These are phyloP conservation scores for Seira musarum DNA, from an alignment of 2,888 invertebrate genomes.

Conservation along the genomic window DNA sequence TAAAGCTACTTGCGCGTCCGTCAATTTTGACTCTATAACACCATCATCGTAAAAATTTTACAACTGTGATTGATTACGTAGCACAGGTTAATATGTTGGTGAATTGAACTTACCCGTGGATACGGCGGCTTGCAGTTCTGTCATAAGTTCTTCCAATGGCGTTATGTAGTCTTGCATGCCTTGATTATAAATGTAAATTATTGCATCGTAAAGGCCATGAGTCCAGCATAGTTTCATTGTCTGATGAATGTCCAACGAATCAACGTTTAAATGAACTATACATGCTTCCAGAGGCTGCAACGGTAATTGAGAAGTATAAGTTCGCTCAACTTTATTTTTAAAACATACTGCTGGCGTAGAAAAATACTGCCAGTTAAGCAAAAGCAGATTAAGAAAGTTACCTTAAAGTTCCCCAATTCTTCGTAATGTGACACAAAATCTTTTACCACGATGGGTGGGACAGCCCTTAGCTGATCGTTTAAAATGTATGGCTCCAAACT, in stretches of 20 bases:
- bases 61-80: too few species aligned
- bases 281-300: constrained; percentile 79
- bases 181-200: constrained; percentile 84
- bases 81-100: too few species aligned
- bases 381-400: constrained; percentile 22
- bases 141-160: constrained; percentile 81
- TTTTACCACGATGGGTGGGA: constrained; percentile 82
- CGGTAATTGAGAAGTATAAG: too few species aligned
- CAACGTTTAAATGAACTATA: constrained; percentile 82
- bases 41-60: too few species aligned
- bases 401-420: constrained; percentile 76
- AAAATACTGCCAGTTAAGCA: too few species aligned
- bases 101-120: constrained; percentile 71
- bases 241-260: constrained; percentile 85
- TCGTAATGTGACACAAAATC: constrained; percentile 81
- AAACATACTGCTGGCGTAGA: too few species aligned
- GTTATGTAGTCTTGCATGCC: constrained; percentile 83
- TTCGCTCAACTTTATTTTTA: too few species aligned
- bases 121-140: constrained; percentile 74
- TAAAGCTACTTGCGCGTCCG: constrained; percentile 74
- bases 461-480: constrained; percentile 76
- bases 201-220: constrained; percentile 80
- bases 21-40: constrained; percentile 70
- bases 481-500: constrained; percentile 82
- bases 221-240: constrained; percentile 77